These are phyloP conservation scores for Candoia aspera DNA, from an alignment of 2,113 vertebrate genomes.

Conservation along the genomic window DNA sequence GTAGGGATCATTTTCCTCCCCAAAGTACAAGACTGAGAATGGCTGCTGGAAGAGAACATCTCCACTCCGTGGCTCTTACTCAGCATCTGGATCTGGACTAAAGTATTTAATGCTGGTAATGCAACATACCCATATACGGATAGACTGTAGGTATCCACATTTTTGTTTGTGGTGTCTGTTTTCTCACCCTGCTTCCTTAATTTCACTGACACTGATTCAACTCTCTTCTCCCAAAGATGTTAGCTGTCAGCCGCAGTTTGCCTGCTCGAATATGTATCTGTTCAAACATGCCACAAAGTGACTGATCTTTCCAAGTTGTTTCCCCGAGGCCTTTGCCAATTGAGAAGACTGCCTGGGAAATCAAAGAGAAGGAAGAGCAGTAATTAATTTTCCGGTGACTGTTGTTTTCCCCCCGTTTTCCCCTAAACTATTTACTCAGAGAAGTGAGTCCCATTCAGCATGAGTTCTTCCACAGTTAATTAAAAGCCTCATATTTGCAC, in stretches of 20 bases:
- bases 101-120: neutral
- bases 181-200: neutral
- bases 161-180: neutral
- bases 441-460: neutral
- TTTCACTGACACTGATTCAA: neutral
- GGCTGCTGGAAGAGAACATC: neutral
- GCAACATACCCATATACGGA: neutral
- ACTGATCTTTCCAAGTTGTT: constrained; percentile 20
- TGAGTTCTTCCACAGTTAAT: neutral
- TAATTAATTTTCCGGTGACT: neutral
- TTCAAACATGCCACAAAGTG: constrained; percentile 23
- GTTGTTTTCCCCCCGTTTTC: neutral
- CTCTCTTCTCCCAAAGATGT: neutral
- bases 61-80: neutral
- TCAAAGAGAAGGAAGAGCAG: neutral
- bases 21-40: neutral
- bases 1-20: neutral
- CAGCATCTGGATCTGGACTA: neutral
- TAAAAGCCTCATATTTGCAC: neutral
- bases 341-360: constrained; percentile 13
- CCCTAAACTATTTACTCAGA: neutral
- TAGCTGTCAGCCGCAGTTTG: constrained; percentile 8
- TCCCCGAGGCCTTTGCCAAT: neutral
- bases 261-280: constrained; percentile 16
- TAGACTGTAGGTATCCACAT: neutral